Percentiles rank a stretch among this genome's conserved stretches.
Conservation (phyloP, 2,113 vertebrate genomes). For the Ageneiosus marmoratus region DNA sequence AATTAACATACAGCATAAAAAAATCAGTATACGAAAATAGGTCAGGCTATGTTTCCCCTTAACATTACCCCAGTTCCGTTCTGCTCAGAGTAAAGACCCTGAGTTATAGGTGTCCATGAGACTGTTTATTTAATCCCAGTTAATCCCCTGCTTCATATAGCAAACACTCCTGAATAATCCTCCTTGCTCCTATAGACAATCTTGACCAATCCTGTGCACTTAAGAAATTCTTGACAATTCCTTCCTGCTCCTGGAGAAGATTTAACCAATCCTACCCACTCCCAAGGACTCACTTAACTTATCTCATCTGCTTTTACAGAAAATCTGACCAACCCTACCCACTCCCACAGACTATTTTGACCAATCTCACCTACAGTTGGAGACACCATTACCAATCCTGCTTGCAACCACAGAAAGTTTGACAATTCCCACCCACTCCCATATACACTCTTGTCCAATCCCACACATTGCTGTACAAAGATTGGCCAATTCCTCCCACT, state of each 20-base stretch:
- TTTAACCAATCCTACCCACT: not conserved
- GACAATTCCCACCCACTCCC: no score
- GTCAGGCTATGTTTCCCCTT: not conserved
- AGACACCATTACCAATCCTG: not conserved
- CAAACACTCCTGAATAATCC: not conserved
- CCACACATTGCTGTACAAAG: not conserved
- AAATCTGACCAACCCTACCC: not conserved
- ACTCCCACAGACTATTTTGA: not conserved
- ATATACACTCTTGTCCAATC: no score
- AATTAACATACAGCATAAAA: not conserved
- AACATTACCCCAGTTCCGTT: not conserved
- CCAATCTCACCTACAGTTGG: not conserved
- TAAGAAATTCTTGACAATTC: not conserved
- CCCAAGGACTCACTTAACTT: not conserved
- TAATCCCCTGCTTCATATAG: not conserved
- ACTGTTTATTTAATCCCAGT: not conserved
- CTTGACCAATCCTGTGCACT: not conserved
- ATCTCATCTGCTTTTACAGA: not conserved
- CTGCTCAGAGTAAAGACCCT: not conserved
- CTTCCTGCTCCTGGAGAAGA: not conserved
- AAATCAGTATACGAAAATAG: not conserved
- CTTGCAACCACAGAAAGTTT: not conserved
- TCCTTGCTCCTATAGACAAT: no score
- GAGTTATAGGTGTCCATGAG: not conserved
- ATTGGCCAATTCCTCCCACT: not conserved